These are phyloP conservation scores for Crocidura indochinensis DNA, from an alignment of 2,797 vertebrate genomes.

Conservation along the genomic window DNA sequence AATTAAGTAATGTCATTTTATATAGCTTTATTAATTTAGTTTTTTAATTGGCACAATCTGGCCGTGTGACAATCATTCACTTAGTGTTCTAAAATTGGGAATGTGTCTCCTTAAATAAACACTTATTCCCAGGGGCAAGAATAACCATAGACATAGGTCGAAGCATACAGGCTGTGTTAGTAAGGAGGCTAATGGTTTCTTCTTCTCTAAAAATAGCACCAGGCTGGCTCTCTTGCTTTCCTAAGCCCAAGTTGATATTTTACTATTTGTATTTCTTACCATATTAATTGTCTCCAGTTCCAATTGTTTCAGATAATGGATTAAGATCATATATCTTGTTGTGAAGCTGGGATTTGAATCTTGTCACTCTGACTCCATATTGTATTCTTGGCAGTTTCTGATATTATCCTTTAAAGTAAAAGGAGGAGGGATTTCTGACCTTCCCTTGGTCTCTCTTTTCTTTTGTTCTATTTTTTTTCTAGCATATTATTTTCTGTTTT, in stretches of 20 bases:
- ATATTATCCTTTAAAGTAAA: constrained; percentile 26
- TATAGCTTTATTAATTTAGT: constrained; percentile 79
- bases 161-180: constrained; percentile 45
- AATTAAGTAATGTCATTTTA: constrained; percentile 84
- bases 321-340: constrained; percentile 28
- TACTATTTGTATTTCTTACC: constrained; percentile 53
- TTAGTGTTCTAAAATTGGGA: constrained; percentile 84
- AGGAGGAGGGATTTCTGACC: background rate
- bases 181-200: constrained; percentile 62
- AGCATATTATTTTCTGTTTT: constrained; percentile 36
- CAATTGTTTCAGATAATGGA: constrained; percentile 41
- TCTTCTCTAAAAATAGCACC: constrained; percentile 69
- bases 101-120: constrained; percentile 72
- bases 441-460: background rate
- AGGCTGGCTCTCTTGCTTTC: constrained; percentile 30
- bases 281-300: constrained; percentile 49
- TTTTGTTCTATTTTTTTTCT: constrained; percentile 16
- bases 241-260: constrained; percentile 61
- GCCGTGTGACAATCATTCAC: constrained; percentile 81
- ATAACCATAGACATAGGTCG: constrained; percentile 66
- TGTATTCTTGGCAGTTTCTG: constrained; percentile 6
- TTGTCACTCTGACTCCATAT: background rate
- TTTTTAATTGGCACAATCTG: constrained; percentile 79
- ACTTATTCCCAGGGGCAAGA: constrained; percentile 66
- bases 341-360: background rate